These are phyloP conservation scores for Sebastes paucispinis DNA, from an alignment of 2,797 vertebrate species.

Conservation along the genomic window DNA sequence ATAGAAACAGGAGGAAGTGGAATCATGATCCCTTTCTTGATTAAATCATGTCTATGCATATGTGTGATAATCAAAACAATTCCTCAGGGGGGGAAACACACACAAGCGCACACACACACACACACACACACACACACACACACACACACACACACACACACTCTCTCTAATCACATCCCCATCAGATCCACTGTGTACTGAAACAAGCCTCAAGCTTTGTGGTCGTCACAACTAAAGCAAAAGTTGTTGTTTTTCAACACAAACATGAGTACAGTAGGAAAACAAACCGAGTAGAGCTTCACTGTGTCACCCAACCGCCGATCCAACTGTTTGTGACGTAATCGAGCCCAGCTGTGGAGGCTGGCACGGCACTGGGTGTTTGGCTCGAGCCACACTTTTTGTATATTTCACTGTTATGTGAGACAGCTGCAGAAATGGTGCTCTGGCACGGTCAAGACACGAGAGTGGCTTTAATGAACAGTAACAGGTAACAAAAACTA, in stretches of 20 bases:
- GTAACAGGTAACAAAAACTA: slow-evolving; percentile 6
- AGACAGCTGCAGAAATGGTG: slow-evolving; percentile 46
- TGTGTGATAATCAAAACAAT: slow-evolving; percentile 37
- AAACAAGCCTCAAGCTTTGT: slow-evolving; percentile 2
- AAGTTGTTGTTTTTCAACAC: slow-evolving; percentile 1
- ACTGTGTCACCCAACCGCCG: neutral
- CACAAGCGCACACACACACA: neutral
- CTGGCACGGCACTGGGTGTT: slow-evolving; percentile 33
- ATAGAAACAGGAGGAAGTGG: slow-evolving; percentile 9
- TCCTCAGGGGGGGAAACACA: neutral
- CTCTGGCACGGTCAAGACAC: neutral
- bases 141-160: neutral
- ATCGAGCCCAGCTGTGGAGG: slow-evolving; percentile 52
- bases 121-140: neutral
- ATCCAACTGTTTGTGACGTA: slow-evolving; percentile 43
- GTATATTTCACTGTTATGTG: slow-evolving; percentile 24
- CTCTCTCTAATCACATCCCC: neutral
- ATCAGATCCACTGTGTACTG: neutral
- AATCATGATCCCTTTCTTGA: slow-evolving; percentile 25
- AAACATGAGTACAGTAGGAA: slow-evolving; percentile 27
- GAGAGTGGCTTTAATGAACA: slow-evolving; percentile 12
- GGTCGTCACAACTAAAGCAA: slow-evolving; percentile 16
- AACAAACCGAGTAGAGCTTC: slow-evolving; percentile 22
- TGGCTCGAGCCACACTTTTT: slow-evolving; percentile 28
- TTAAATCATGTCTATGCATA: slow-evolving; percentile 35